Base-by-base conservation (phyloP, 2,113 vertebrate genomes). In the Tenrec ecaudatus region DNA sequence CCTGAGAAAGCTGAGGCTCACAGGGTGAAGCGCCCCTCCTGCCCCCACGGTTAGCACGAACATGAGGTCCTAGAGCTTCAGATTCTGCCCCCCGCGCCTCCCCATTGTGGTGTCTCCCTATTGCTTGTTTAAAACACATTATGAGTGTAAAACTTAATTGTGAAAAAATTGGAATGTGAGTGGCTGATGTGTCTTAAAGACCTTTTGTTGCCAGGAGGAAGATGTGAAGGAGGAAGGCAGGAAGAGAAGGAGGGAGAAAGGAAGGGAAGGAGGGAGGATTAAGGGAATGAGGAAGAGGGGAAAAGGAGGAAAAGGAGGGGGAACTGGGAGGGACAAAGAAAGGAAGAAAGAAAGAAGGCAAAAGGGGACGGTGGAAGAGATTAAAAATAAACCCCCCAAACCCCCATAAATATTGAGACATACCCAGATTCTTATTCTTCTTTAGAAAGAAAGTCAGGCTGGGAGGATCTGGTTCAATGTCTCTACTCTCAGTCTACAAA, bases 1-100 rank as follows among this genome's bases (percentile, higher is more conserved):
- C 11, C 11, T 53, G 47, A 11, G 80, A 7, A 75, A 69, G 33
- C 38, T 2, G 5, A 22, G 82, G 3, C 38, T 14, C 5, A 5
- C 4, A 0, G 6, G 15, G 58, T 1, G 10, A 16, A 4, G 47
- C 0, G 8, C 43, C 19, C 78, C 1, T 3, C 47, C 40, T 40
- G 40, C 40, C 40, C 3, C 36, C 1, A 7, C 11, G 0, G 3
- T 36, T 16, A 16, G 16, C 58, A 27, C 17, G 27, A 38, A 19
- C 0, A 1, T 6, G 2, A 47, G 40, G 31, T 58, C 62, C 10
- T 2, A 75, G 58, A 75, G 58, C 57, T 6, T 25, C 71, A 66
- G 53, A 57, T 5, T 36, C 23, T 4, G 40, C 40, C 40, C 40
- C 40, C 40, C 40, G 1, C 0, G 0, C n/a, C 36, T n/a, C 25